Evolutionary conservation across 1,140 invertebrate genomes (phyloP).

Genomic region (Rhopalosiphum maidis): DNA sequence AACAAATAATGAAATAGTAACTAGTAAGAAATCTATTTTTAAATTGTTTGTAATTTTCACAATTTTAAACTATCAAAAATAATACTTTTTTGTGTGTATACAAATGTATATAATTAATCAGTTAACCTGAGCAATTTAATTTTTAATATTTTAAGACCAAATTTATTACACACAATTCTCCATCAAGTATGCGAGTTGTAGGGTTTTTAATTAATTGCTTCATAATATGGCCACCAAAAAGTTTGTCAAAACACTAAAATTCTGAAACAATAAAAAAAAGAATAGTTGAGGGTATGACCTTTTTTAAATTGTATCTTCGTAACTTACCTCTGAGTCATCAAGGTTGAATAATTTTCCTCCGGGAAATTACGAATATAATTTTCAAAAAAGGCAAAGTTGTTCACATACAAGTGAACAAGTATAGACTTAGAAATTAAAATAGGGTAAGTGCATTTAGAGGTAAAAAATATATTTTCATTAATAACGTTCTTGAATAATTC

Average conservation of each 20-base stretch:
- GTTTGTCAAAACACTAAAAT: background rate
- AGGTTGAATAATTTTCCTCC: background rate
- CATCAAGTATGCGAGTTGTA: background rate
- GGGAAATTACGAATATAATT: background rate
- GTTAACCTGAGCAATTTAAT: background rate
- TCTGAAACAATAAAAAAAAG: background rate
- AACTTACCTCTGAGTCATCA: background rate
- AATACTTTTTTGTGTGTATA: background rate
- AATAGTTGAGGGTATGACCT: background rate
- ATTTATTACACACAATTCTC: background rate
- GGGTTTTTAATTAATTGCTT: background rate
- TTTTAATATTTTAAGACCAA: background rate
- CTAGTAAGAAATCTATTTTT: background rate
- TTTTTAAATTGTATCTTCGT: background rate
- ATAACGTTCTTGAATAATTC: background rate
- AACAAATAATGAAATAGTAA: background rate
- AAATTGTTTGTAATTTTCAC: background rate
- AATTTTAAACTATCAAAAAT: background rate
- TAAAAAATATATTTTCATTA: background rate
- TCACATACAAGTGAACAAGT: background rate
- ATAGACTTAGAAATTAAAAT: background rate
- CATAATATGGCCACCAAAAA: background rate
- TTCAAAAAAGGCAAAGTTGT: background rate
- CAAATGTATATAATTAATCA: background rate
- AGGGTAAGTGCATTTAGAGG: background rate